Evolutionary conservation across 2,888 invertebrate species (phyloP).

Genomic region (Phaedon cochleariae): DNA sequence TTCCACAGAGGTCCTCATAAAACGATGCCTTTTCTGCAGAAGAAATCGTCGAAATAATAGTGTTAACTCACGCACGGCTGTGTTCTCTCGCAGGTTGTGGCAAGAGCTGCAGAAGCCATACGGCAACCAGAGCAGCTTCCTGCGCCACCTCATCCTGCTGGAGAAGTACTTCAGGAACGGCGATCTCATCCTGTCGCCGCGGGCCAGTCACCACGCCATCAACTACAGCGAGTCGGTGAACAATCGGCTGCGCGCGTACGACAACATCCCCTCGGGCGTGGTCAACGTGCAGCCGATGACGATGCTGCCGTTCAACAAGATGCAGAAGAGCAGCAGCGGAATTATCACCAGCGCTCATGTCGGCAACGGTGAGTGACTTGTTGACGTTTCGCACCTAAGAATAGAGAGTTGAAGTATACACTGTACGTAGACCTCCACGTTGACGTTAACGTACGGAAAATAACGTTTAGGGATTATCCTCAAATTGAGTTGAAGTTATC

Average conservation of each 20-base stretch:
- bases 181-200: slow-evolving; percentile 76
- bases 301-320: slow-evolving; percentile 55
- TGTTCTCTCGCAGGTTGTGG: slow-evolving; percentile 76
- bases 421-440: too few species aligned
- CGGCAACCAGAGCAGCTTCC: slow-evolving; percentile 86
- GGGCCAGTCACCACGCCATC: slow-evolving; percentile 77
- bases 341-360: slow-evolving; percentile 42
- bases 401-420: too few species aligned
- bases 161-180: slow-evolving; percentile 84
- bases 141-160: slow-evolving; percentile 80
- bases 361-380: slow-evolving; percentile 22
- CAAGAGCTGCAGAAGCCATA: slow-evolving; percentile 85
- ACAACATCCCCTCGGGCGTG: slow-evolving; percentile 65
- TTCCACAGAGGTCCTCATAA: too few species aligned
- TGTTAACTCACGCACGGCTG: too few species aligned
- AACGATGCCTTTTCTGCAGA: too few species aligned
- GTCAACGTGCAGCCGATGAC: slow-evolving; percentile 54
- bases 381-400: too few species aligned
- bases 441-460: too few species aligned
- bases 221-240: slow-evolving; percentile 84
- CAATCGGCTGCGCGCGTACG: slow-evolving; percentile 79
- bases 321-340: slow-evolving; percentile 51
- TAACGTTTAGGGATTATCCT: too few species aligned
- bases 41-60: too few species aligned
- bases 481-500: too few species aligned